Base-by-base conservation (phyloP, 1,140 invertebrate species). In the Brachionus manjavacas region DNA sequence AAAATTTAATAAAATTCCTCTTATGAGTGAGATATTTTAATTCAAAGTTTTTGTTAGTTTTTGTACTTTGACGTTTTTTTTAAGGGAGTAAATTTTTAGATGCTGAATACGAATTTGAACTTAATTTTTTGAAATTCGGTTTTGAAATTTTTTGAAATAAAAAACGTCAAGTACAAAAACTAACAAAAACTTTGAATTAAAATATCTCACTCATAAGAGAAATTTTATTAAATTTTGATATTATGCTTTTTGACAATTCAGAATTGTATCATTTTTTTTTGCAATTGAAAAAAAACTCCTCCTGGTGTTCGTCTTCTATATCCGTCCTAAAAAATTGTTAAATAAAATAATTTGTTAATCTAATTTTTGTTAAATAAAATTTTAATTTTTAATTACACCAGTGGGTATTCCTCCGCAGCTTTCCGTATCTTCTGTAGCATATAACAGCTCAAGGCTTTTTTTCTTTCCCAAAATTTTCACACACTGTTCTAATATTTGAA, bases 351-450 rank as follows among this genome's bases (percentile, higher is more conserved):
- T n/a, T n/a, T n/a, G n/a, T n/a, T 35, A 55, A 60, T 12, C 31
- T 4, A 84, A 39, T 60, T 28, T 16, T 55, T 14, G 11, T 52
- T 55, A 84, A 55, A 39, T 9, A 25, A 83, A 28, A 79, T n/a
- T 7, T 80, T 43, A 28, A 52, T 60, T 16, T 84, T 86, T 90
- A 35, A 35, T 35, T 89, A 93, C 93, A 90, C 93, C 92, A 83
- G 94, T 93, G 87, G 94, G 90, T 92, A 96, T 93, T 28, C 94
- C 94, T 60, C 94, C 94, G 87, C 92, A 91, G 85, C 92, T 92
- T 90, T 95, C 94, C 83, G 94, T 92, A 87, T 92, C 91, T 88
- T 93, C 93, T 46, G 94, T 94, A 90, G 94, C 92, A 86, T 93
- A 92, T 85, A 93, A 94, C 81, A 95, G 90, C 86, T 94, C 91